These are phyloP conservation scores for Actenoides lindsayi DNA, from an alignment of 2,113 vertebrate species.

Conservation along the genomic window DNA sequence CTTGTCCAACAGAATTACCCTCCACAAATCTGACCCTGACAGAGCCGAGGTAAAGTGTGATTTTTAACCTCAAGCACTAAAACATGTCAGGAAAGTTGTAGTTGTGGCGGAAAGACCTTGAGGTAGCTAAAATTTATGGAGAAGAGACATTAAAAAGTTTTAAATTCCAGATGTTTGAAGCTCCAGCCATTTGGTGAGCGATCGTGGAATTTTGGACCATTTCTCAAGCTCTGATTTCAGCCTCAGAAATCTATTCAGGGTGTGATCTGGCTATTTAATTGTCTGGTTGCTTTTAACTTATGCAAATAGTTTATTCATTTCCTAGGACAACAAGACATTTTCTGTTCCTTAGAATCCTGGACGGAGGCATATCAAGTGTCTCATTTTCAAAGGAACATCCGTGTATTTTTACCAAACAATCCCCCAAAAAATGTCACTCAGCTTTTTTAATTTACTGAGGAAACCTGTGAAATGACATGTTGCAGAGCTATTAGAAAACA, in stretches of 20 bases:
- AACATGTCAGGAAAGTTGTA: slow-evolving; percentile 14
- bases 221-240: background rate
- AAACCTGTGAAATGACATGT: background rate
- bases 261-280: background rate
- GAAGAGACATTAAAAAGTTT: background rate
- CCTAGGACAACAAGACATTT: background rate
- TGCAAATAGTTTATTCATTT: background rate
- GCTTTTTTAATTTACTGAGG: background rate
- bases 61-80: slow-evolving; percentile 48
- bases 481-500: background rate
- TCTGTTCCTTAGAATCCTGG: background rate
- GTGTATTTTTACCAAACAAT: background rate
- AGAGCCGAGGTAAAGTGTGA: slow-evolving; percentile 24
- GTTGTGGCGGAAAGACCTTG: background rate
- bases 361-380: background rate
- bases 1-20: slow-evolving; percentile 38
- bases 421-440: background rate
- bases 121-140: slow-evolving; percentile 57
- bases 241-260: background rate
- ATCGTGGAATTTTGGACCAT: background rate
- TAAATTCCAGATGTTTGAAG: slow-evolving; percentile 62
- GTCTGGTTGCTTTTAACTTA: background rate
- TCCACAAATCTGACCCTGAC: slow-evolving; percentile 60
- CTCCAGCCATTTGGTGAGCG: slow-evolving; percentile 34
- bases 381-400: background rate